A percentile compares a stretch with the other conserved stretches of the same genome.
Evolutionary conservation across 2,888 invertebrate species (phyloP).

Genomic region (Harpagoxenus sublaevis): DNA sequence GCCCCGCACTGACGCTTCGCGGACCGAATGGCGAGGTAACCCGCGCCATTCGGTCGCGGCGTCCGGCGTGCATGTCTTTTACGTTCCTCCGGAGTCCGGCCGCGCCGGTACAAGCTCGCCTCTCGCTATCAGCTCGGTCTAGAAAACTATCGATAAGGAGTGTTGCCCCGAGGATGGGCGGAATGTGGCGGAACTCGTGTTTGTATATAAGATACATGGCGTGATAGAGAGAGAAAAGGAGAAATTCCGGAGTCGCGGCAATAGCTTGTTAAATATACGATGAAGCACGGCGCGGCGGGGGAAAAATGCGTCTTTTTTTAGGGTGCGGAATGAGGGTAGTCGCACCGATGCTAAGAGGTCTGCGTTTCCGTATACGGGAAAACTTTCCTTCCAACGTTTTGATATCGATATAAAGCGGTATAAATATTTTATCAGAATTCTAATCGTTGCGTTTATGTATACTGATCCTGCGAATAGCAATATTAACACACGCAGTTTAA

Average conservation of each 20-base stretch:
- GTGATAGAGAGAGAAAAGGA: neutral
- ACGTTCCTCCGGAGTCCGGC: slow-evolving; percentile 53
- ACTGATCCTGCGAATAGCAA: neutral
- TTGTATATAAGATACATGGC: slow-evolving; percentile 1
- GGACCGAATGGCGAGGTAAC: slow-evolving; percentile 50
- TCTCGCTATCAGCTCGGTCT: slow-evolving; percentile 53
- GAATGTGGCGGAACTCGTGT: slow-evolving; percentile 37
- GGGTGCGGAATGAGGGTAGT: neutral
- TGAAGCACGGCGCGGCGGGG: neutral
- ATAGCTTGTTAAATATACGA: slow-evolving; percentile 35
- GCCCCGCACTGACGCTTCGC: slow-evolving; percentile 51
- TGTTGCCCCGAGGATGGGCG: slow-evolving; percentile 26
- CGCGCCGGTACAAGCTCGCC: slow-evolving; percentile 28
- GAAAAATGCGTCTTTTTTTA: neutral
- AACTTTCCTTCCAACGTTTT: neutral
- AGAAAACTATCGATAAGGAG: slow-evolving; percentile 45
- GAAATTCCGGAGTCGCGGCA: slow-evolving; percentile 6
- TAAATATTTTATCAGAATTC: neutral
- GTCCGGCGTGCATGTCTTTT: slow-evolving; percentile 38
- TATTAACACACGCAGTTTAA: slow-evolving; percentile 9
- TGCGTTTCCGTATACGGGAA: no score
- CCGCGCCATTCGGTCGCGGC: slow-evolving; percentile 44
- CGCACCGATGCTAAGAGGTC: neutral
- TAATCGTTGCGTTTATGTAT: no score
- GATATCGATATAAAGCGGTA: neutral